Conservation (phyloP, 2,888 invertebrate genomes). For the Eristalis tenax region DNA sequence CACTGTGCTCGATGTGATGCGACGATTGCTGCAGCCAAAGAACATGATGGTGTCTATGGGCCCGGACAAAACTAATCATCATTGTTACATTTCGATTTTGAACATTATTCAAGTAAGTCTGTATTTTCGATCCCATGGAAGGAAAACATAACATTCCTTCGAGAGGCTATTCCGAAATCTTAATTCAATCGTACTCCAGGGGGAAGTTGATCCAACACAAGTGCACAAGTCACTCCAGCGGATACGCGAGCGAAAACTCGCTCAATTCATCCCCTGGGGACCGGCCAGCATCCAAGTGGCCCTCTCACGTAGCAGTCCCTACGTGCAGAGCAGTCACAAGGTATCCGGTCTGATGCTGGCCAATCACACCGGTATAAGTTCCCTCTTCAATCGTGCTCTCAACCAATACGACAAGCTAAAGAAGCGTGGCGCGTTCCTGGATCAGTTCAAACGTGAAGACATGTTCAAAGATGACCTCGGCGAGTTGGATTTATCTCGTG, state of each 20-base stretch:
- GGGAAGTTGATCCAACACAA: constrained; percentile 98
- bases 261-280: constrained; percentile 99
- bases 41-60: constrained; percentile 99
- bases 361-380: constrained; percentile 98
- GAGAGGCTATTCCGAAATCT: not conserved
- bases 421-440: constrained; percentile 97
- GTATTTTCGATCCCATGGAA: too few relatives aligned
- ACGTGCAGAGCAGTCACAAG: constrained; percentile 95
- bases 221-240: constrained; percentile 98
- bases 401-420: constrained; percentile 97
- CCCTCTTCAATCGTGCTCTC: constrained; percentile 95
- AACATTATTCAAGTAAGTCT: constrained; percentile 93
- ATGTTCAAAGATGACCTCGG: constrained; percentile 96
- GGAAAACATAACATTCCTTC: too few relatives aligned
- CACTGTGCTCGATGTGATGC: constrained; percentile 98
- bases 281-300: constrained; percentile 99
- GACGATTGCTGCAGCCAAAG: constrained; percentile 97
- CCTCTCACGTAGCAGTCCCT: constrained; percentile 96
- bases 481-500: constrained; percentile 95
- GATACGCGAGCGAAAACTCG: constrained; percentile 96
- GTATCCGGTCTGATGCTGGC: constrained; percentile 99
- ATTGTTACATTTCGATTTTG: constrained; percentile 98
- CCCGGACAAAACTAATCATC: constrained; percentile 92
- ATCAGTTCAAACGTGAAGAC: constrained; percentile 97
- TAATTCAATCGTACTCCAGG: constrained; percentile 83